Evolutionary conservation across 1,140 invertebrate genomes (phyloP).

Genomic region (Brachionus rotundiformis): DNA sequence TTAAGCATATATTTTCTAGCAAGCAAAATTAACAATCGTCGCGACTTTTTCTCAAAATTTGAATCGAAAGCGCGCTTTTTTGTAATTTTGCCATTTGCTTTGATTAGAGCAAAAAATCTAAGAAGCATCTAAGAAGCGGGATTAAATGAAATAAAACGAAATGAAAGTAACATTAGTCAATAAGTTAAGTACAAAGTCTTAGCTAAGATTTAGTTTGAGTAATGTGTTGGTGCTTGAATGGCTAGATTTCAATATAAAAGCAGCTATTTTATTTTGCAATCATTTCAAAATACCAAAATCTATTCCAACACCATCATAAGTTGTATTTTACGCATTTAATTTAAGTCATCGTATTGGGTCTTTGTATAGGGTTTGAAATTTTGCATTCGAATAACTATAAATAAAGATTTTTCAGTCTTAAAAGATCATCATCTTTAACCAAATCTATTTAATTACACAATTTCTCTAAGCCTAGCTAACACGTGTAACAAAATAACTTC

Average conservation of each 20-base stretch:
- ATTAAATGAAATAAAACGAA: conserved; percentile 25
- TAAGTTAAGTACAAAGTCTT: not conserved
- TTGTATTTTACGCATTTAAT: not conserved
- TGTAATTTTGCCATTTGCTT: not conserved
- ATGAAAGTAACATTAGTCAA: conserved; percentile 6
- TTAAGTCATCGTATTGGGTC: not conserved
- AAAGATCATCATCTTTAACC: not conserved
- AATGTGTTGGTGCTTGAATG: conserved; percentile 33
- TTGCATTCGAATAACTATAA: conserved; percentile 20
- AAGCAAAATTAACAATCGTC: not conserved
- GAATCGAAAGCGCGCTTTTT: conserved; percentile 32
- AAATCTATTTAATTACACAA: not conserved
- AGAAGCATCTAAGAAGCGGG: conserved; percentile 15
- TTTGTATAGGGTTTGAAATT: conserved; percentile 14
- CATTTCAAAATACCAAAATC: conserved; percentile 8
- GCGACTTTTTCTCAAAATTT: not conserved
- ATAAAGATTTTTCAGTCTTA: not conserved
- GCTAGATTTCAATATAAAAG: conserved; percentile 11
- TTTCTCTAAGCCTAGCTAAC: conserved; percentile 25
- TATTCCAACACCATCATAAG: not conserved
- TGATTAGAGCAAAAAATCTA: not conserved
- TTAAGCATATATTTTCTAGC: not conserved
- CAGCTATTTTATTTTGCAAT: conserved; percentile 26
- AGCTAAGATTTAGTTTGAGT: conserved; percentile 9
- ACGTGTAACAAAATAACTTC: not conserved